Evolutionary conservation across 2,888 invertebrate genomes (phyloP), one percentile per base, ranked within the genome.

Genomic region (Phrixothrix hirtus): DNA sequence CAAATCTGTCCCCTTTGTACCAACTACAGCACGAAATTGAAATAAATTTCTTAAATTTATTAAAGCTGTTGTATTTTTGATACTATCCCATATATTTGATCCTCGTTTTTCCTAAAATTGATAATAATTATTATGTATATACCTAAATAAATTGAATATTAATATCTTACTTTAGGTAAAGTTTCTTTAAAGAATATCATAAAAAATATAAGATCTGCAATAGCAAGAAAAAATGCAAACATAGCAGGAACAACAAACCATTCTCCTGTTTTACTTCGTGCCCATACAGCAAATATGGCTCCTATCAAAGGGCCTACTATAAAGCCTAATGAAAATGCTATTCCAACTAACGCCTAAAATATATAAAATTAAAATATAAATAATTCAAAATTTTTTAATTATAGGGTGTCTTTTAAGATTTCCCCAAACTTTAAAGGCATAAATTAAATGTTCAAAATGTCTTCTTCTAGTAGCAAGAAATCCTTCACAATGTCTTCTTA

Each of bases 261-360:
- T 27, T 82, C 75, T 35, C 84, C 84, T 30, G 81, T 76, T 57
- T 81, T 78, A 65, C 81, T 81, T 67, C 83, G 83, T 2, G 83
- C 83, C 75, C 80, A 82, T 63, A 81, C 81, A 1, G 93, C 87
- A 74, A 95, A 93, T 72, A 85, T 79, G 2, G 96, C 97, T 14
- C 98, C 98, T 58, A 97, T 92, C 74, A 95, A 80, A 1, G 98
- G 98, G 0, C 98, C 98, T 55, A 95, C 78, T 64, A 97, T 91
- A 76, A 99, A 99, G n/a, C 96, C 98, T 54, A 99, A 77, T 1
- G 97, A 97, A 77, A 99, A 99, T 4, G 98, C 95, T 64, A 96
- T 86, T 7, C 99, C 99, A 56, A 99, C 89, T 42, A 96, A 76
- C n/a, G 98, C 97, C 93, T 93, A 78, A 41, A 46, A 54, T 37